A percentile compares a stretch with the other conserved stretches of the same genome.
phyloP scores from a whole-genome alignment of 2,797 vertebrate genomes.

The Moxostoma hubbsi region DNA sequence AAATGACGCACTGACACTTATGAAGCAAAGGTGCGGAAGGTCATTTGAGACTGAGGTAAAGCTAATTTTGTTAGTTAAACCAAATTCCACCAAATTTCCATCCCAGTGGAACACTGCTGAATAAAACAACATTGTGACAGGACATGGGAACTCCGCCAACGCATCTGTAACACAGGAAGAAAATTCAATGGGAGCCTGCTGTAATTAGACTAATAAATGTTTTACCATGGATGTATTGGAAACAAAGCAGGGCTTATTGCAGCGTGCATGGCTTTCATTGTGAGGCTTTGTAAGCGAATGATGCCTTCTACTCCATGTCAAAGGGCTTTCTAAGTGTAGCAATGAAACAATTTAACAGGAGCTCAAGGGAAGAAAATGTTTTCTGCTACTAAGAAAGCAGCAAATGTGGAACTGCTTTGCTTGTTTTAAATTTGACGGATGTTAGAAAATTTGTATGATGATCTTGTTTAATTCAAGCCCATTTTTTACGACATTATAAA shows the following conservation, averaged over 20 bases:
- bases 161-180: slow-evolving; percentile 79
- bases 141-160: slow-evolving; percentile 76
- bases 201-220: slow-evolving; percentile 85
- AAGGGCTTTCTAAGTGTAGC: slow-evolving; percentile 72
- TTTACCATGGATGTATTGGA: slow-evolving; percentile 78
- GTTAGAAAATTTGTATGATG: slow-evolving; percentile 66
- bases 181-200: slow-evolving; percentile 72
- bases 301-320: slow-evolving; percentile 75
- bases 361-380: slow-evolving; percentile 32
- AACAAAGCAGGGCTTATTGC: slow-evolving; percentile 79
- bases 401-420: slow-evolving; percentile 55
- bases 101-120: slow-evolving; percentile 55
- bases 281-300: slow-evolving; percentile 71
- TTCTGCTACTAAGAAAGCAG: slow-evolving; percentile 55
- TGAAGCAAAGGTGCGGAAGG: slow-evolving; percentile 30
- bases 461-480: slow-evolving; percentile 59
- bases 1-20: slow-evolving; percentile 20
- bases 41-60: slow-evolving; percentile 46
- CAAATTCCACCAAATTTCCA: slow-evolving; percentile 57
- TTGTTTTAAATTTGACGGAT: slow-evolving; percentile 62
- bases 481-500: slow-evolving; percentile 59
- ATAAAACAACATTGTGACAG: slow-evolving; percentile 69
- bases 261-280: slow-evolving; percentile 73
- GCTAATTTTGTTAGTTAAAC: slow-evolving; percentile 55
- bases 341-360: slow-evolving; percentile 75